These are phyloP conservation scores for Micoletzkya japonica DNA, from an alignment of 2,888 invertebrate species.

Conservation along the genomic window DNA sequence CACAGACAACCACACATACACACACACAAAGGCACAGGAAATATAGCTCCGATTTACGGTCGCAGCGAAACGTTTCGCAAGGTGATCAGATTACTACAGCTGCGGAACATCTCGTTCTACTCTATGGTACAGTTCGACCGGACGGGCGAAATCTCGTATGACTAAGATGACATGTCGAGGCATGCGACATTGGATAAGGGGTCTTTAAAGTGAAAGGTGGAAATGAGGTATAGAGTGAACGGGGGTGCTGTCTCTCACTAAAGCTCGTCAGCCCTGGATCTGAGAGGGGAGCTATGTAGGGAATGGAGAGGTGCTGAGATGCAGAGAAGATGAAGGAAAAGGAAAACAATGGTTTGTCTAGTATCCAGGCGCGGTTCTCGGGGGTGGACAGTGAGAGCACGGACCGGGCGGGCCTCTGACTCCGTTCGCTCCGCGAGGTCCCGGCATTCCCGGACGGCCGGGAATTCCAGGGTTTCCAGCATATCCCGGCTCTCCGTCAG, in stretches of 20 bases:
- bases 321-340: neutral
- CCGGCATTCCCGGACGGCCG: constrained; percentile 43
- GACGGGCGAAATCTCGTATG: no score
- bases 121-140: no score
- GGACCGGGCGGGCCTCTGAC: constrained; percentile 43
- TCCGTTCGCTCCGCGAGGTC: constrained; percentile 42
- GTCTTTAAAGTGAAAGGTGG: neutral
- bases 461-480: constrained; percentile 43
- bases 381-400: constrained; percentile 50
- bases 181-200: neutral
- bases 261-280: neutral
- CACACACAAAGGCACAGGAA: no score
- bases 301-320: neutral
- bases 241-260: no score
- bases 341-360: constrained; percentile 29
- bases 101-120: no score
- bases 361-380: constrained; percentile 52
- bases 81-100: no score
- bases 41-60: no score
- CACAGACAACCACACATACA: no score
- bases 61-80: no score
- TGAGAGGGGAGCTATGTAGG: neutral
- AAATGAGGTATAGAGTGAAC: no score
- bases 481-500: constrained; percentile 39
- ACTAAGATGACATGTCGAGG: neutral